phyloP scores from a whole-genome alignment of 2,888 invertebrate genomes.

The Drosophila neutralis region DNA sequence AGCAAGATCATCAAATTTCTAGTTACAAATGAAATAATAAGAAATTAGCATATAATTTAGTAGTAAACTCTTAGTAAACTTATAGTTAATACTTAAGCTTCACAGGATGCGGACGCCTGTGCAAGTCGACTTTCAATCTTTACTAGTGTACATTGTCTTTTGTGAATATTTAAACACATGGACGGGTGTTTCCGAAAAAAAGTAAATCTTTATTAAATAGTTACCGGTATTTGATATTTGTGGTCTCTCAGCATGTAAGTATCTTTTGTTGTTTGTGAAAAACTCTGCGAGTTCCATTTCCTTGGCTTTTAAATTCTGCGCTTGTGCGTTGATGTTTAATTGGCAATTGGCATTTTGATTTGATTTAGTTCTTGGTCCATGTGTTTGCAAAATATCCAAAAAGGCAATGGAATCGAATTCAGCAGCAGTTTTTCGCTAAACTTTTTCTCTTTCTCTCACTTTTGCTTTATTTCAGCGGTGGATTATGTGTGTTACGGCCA shows the following conservation, averaged over 20 bases:
- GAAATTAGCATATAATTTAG: not conserved
- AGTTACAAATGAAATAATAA: not conserved
- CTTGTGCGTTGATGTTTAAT: constrained; percentile 11
- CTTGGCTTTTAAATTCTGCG: constrained; percentile 59
- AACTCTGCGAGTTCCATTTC: constrained; percentile 80
- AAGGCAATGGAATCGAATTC: constrained; percentile 83
- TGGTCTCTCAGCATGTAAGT: constrained; percentile 59
- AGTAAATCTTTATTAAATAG: constrained; percentile 8
- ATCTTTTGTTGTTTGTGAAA: constrained; percentile 58
- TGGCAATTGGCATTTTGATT: constrained; percentile 61
- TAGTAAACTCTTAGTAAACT: not conserved
- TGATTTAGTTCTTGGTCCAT: constrained; percentile 79
- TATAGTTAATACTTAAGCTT: constrained; percentile 1
- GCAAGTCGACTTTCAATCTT: not conserved
- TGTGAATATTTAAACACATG: constrained; percentile 77
- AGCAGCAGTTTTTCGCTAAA: constrained; percentile 73
- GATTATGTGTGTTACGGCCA: constrained; percentile 83
- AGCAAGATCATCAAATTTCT: not conserved
- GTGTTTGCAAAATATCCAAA: constrained; percentile 82
- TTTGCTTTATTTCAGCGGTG: constrained; percentile 71
- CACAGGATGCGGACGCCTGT: constrained; percentile 21
- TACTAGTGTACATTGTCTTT: constrained; percentile 60
- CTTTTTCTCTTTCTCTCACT: constrained; percentile 23
- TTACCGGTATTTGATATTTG: constrained; percentile 5
- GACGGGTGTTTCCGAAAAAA: constrained; percentile 47